Evolutionary conservation across 37 sponge, comb jelly and placozoan species (phyloP).

Genomic region (Eunapius fragilis): DNA sequence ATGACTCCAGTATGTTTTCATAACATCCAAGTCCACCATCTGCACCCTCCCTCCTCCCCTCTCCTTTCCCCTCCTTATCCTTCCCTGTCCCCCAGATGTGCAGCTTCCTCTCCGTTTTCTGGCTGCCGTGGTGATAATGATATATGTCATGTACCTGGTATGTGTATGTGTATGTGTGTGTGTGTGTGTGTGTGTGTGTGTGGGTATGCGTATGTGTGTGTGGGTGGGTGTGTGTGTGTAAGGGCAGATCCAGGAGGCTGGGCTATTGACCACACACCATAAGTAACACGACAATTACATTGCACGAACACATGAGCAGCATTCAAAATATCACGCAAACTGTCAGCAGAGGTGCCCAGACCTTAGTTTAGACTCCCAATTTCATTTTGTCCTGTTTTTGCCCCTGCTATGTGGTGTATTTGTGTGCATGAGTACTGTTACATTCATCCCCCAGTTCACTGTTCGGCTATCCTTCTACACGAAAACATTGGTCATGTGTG

Average conservation of each 20-base stretch:
- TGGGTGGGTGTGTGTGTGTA: background rate
- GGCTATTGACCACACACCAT: no score
- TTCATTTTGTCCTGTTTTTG: no score
- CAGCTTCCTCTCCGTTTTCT: constrained; percentile 17
- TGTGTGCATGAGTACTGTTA: no score
- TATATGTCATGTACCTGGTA: constrained; percentile 2
- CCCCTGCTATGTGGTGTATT: no score
- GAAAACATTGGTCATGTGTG: background rate
- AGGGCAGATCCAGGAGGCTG: no score
- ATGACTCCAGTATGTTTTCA: background rate
- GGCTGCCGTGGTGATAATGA: constrained; percentile 5
- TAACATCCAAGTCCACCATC: background rate
- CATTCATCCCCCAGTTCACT: background rate
- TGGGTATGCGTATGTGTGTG: background rate
- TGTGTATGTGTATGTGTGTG: background rate
- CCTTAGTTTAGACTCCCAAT: no score
- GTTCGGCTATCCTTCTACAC: background rate
- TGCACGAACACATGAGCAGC: no score
- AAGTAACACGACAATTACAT: no score
- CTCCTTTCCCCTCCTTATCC: no score
- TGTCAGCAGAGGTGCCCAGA: no score
- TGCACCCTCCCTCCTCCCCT: background rate
- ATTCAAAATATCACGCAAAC: no score
- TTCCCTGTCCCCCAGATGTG: background rate
- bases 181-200: background rate